Percentiles rank a stretch among this genome's conserved stretches.
phyloP scores from a whole-genome alignment of 37 sponge, comb jelly and placozoan species.

The Ianthella basta region DNA sequence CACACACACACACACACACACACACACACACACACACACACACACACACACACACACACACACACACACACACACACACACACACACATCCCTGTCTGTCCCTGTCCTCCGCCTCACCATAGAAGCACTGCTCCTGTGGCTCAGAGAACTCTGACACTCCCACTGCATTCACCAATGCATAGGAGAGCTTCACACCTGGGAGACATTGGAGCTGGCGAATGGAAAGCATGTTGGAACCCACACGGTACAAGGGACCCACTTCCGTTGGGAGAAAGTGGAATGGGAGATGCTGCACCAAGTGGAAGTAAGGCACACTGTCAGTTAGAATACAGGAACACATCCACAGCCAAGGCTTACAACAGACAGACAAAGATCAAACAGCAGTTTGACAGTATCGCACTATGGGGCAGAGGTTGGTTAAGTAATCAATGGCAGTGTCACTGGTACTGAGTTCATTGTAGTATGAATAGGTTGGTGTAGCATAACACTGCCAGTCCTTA shows the following conservation, averaged over 20 bases:
- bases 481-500: no score
- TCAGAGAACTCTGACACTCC: slow-evolving; percentile 20
- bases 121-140: slow-evolving; percentile 13
- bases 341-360: no score
- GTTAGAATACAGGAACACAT: no score
- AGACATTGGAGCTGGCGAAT: slow-evolving; percentile 23
- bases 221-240: slow-evolving; percentile 19
- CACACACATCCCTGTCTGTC: neutral
- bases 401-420: no score
- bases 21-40: neutral
- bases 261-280: neutral
- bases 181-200: slow-evolving; percentile 12
- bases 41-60: neutral
- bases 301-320: no score
- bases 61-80: slow-evolving; percentile 25
- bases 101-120: neutral
- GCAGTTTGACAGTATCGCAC: no score
- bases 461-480: no score
- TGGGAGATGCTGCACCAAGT: slow-evolving; percentile 11
- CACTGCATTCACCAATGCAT: slow-evolving; percentile 5
- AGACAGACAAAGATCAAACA: no score
- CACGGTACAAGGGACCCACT: slow-evolving; percentile 22
- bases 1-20: neutral
- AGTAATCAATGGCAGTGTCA: no score
- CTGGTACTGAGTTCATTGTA: no score